Conservation (phyloP, 2,888 invertebrate genomes). For the Erebia aethiops region DNA sequence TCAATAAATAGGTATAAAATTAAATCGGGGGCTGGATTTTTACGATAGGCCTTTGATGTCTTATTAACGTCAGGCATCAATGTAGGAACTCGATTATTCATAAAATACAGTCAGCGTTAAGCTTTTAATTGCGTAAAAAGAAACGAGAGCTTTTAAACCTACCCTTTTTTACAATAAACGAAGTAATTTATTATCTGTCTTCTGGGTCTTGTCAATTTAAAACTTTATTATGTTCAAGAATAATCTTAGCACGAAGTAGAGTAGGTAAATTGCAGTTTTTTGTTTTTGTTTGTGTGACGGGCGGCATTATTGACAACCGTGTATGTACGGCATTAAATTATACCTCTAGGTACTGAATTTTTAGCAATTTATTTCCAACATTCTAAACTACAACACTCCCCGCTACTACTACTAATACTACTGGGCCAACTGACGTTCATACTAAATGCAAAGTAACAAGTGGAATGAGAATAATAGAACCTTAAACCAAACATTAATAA, state of each 20-base stretch:
- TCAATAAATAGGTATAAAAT: constrained; percentile 77
- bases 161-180: constrained; percentile 39
- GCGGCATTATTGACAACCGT: background rate
- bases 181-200: constrained; percentile 30
- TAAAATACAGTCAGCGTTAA: constrained; percentile 74
- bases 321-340: background rate
- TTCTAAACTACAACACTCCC: background rate
- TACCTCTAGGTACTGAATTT: background rate
- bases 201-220: constrained; percentile 25
- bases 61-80: constrained; percentile 68
- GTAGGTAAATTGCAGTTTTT: constrained; percentile 10
- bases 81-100: constrained; percentile 58
- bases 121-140: constrained; percentile 59
- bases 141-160: constrained; percentile 21
- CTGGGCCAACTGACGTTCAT: background rate
- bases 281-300: background rate
- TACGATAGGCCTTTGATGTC: constrained; percentile 74
- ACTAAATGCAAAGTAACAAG: background rate
- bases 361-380: background rate
- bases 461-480: background rate
- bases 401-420: too few species aligned
- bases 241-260: constrained; percentile 10
- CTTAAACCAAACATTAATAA: too few species aligned
- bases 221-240: constrained; percentile 18
- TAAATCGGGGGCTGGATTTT: constrained; percentile 66